Evolutionary conservation across 2,888 invertebrate genomes (phyloP), one percentile per base, ranked within the genome.

Genomic region (Trachelus troglodyta): DNA sequence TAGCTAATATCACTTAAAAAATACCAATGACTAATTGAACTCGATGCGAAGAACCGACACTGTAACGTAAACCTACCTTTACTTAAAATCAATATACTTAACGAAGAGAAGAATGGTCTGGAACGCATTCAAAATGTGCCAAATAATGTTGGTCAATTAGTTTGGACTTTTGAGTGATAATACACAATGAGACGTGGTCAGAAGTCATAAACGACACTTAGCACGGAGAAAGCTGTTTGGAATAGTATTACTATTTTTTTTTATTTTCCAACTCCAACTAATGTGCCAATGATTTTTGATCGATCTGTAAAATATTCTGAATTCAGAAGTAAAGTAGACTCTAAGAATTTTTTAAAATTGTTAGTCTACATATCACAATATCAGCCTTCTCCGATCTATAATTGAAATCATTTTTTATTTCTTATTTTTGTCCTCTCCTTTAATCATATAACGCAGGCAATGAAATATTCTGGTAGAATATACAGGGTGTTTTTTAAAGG

Each of bases 91-190:
- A 71, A 71, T 31, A 71, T 34, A 71, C 71, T 56, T 33, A 71
- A 71, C 12, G 33, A 34, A 71, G 91, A 90, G 90, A 91, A 90
- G 88, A 90, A 91, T 91, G 90, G 90, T 90, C 90, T 91, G 90
- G 87, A 90, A 90, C 90, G 87, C 90, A 90, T 91, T 90, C 80
- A 83, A 85, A 87, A 85, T 82, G 88, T 89, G 89, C 88, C 88
- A 90, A 90, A 87, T 69, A 85, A 35, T 81, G 85, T 87, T 83
- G 79, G 85, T 88, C 84, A 87, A 84, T 87, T 86, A 85, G 77
- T 83, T 75, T 81, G 73, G 73, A 69, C 68, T 76, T 69, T 76
- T 56, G 69, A 74, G 69, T 78, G 56, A 56, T 56, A 56, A 56
- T 33, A 56, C 56, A 56, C 56, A 56, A 9, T 56, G 56, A 56